phyloP scores from a whole-genome alignment of 1,140 invertebrate species.

The Plectrocnemia conspersa region DNA sequence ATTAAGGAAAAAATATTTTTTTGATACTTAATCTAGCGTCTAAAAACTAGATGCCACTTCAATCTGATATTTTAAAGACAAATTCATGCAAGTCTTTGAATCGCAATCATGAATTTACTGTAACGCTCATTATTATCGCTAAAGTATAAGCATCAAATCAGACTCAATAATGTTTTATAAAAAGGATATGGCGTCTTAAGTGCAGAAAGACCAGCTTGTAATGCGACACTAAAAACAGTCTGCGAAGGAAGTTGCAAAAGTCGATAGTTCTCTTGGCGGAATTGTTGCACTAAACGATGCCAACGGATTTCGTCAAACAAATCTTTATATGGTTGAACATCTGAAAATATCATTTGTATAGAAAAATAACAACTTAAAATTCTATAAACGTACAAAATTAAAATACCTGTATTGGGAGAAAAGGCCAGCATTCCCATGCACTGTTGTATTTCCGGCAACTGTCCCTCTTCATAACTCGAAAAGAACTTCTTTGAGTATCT shows the following conservation, averaged over 20 bases:
- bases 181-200: constrained; percentile 78
- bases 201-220: constrained; percentile 83
- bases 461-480: constrained; percentile 78
- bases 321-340: constrained; percentile 55
- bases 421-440: constrained; percentile 95
- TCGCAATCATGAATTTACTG: no score
- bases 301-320: constrained; percentile 60
- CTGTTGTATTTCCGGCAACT: constrained; percentile 82
- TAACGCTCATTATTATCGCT: no score
- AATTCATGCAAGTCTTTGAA: no score
- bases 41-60: no score
- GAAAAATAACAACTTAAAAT: not conserved
- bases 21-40: constrained; percentile 30
- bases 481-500: constrained; percentile 93
- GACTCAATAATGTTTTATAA: no score
- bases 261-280: constrained; percentile 89
- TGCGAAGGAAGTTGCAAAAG: constrained; percentile 88
- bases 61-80: no score
- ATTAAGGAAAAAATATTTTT: constrained; percentile 39
- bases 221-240: constrained; percentile 85
- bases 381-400: not conserved
- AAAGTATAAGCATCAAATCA: no score
- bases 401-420: constrained; percentile 67
- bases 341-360: constrained; percentile 35
- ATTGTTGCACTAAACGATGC: constrained; percentile 82